Evolutionary conservation across 2,113 vertebrate genomes (phyloP).

Genomic region (Paradoxurus hermaphroditus): DNA sequence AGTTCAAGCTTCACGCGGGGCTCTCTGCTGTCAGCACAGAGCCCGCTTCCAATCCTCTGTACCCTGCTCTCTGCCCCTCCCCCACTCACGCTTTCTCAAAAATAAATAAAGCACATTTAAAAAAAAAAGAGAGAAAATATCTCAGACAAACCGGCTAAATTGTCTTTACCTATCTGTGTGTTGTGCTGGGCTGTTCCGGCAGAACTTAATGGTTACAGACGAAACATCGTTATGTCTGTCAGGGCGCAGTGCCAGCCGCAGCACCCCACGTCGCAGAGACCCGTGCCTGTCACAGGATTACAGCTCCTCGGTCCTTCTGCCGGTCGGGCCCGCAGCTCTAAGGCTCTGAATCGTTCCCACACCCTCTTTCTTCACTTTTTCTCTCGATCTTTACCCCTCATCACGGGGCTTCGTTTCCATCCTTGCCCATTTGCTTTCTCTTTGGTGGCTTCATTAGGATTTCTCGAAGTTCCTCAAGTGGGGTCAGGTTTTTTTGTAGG

Average conservation of each 20-base stretch:
- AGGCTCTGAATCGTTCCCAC: background rate
- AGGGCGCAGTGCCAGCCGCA: background rate
- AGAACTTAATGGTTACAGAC: background rate
- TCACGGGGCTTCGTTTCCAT: background rate
- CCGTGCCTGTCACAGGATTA: background rate
- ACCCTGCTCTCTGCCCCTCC: too few relatives aligned
- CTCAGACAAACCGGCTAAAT: background rate
- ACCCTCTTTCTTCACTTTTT: background rate
- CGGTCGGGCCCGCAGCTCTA: rapidly evolving
- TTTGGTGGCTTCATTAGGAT: background rate
- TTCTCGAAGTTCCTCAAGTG: background rate
- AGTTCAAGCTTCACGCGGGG: too few relatives aligned
- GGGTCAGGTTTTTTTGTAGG: background rate
- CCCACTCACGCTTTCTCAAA: too few relatives aligned
- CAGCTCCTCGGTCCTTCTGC: background rate
- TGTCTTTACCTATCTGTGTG: background rate
- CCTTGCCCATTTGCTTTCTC: background rate
- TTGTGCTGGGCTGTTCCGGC: background rate
- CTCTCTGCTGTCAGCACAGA: too few relatives aligned
- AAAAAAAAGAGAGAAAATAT: too few relatives aligned
- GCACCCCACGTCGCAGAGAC: background rate
- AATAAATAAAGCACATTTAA: too few relatives aligned
- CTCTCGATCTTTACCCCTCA: background rate
- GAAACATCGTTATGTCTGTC: background rate
- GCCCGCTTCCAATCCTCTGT: too few relatives aligned